A percentile compares a stretch with the other conserved stretches of the same genome.
These are phyloP conservation scores for Xestia c-nigrum DNA, from an alignment of 2,888 invertebrate genomes.

Conservation along the genomic window DNA sequence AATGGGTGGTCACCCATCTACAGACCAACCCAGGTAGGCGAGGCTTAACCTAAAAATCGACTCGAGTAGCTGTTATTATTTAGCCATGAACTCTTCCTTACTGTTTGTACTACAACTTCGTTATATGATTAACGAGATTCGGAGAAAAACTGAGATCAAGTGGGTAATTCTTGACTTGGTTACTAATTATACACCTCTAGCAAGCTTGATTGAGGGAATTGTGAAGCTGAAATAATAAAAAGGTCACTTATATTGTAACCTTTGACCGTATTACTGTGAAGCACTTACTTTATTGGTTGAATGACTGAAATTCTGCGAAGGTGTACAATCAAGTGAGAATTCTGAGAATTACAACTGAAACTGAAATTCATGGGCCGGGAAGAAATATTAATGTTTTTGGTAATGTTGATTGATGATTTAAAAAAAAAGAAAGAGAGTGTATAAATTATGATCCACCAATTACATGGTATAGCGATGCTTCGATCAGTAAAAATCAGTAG, in stretches of 20 bases:
- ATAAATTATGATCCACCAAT: not conserved
- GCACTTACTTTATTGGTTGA: not conserved
- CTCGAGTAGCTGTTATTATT: not conserved
- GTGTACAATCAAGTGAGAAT: not conserved
- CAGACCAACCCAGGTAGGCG: not conserved
- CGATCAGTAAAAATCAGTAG: not conserved
- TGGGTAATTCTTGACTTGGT: not conserved
- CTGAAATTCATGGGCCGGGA: not conserved
- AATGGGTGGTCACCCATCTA: not conserved
- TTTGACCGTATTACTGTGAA: slow-evolving; percentile 5
- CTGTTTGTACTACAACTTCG: not conserved
- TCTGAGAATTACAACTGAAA: not conserved
- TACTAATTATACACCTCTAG: not conserved
- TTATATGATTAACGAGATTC: not conserved
- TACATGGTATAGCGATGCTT: not conserved
- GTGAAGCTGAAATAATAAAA: slow-evolving; percentile 16
- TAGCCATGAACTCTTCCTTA: not conserved
- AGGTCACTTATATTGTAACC: slow-evolving; percentile 7
- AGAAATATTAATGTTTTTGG: not conserved
- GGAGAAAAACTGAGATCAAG: not conserved
- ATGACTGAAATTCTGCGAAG: not conserved
- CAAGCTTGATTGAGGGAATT: slow-evolving; percentile 1
- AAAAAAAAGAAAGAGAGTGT: no score
- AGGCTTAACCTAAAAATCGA: not conserved
- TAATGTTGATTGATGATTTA: not conserved